phyloP scores from a whole-genome alignment of 2,797 vertebrate species.

The Lutjanus campechanus region DNA sequence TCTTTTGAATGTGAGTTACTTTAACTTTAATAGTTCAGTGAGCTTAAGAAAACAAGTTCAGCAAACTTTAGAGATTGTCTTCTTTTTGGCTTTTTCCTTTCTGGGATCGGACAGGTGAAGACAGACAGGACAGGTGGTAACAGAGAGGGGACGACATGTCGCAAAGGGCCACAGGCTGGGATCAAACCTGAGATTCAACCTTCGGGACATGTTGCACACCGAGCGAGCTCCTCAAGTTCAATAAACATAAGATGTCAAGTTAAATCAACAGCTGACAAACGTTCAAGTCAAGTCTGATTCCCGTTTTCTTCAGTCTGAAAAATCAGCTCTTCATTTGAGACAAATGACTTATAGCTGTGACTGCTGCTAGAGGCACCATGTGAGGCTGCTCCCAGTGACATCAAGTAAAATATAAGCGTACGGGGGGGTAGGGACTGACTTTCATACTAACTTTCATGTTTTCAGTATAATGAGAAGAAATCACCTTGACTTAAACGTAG shows the following conservation, averaged over 20 bases:
- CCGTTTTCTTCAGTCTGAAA: no score
- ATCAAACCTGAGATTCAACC: no score
- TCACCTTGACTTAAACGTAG: not conserved
- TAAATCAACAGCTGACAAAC: not conserved
- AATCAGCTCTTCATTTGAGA: not conserved
- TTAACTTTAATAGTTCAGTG: no score
- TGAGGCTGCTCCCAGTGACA: not conserved
- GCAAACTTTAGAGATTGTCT: no score
- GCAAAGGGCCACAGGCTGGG: no score
- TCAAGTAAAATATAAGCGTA: not conserved
- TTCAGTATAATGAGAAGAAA: not conserved
- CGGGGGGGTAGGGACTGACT: not conserved
- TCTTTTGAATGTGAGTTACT: no score
- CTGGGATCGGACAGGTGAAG: no score
- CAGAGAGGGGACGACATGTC: no score
- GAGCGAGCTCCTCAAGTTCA: not conserved
- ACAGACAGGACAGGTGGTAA: no score
- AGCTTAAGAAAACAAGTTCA: no score
- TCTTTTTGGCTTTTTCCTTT: no score
- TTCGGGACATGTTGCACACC: no score
- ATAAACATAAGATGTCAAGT: not conserved
- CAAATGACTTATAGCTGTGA: not conserved
- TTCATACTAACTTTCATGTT: not conserved
- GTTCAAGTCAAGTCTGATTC: not conserved
- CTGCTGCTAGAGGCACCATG: not conserved